Base-by-base conservation (phyloP, 2,113 vertebrate genomes). In the Marmota flaviventris region DNA sequence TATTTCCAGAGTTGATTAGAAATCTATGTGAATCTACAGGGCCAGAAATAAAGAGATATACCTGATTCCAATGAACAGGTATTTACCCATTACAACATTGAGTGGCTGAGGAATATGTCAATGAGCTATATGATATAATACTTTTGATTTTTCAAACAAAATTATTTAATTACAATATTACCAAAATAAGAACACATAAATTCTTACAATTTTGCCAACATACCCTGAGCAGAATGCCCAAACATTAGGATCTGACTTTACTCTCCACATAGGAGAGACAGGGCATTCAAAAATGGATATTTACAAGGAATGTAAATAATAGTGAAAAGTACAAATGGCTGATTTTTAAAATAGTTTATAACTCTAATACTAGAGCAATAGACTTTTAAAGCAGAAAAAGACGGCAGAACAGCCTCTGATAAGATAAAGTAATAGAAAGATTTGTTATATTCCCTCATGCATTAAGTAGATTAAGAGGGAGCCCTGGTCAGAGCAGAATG, bases 391-490 rank as follows among this genome's bases (percentile, higher is more conserved):
- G 32, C 51, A 70, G 75, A 65, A 22, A 42, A 82, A 42, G 58
- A 29, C 9, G 12, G 13, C 16, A 81, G 29, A 42, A 73, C 51
- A 87, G 34, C n/a, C 76, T 63, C 73, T 63, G 82, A 89, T 84
- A 85, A 96, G 95, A 96, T 73, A 95, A 79, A 93, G 39, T 87
- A 78, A 87, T 51, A 78, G 75, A 56, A 87, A 34, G 10, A 78
- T 92, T 81, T 94, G 81, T 82, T 81, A 29, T 72, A 77, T 32
- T 56, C 22, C 56, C 25, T 88, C 76, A 67, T 37, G n/a, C 1
- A 17, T 85, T 76, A 69, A 94, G 81, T 72, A 76, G 81, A 90
- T 92, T 89, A 90, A 85, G 78, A 93, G 22, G 76, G 73, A 13
- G 39, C 45, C 56, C 39, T 95, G 69, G 75, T 92, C 75, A 90